phyloP scores from a whole-genome alignment of 2,113 vertebrate genomes.

The Rhagologus leucostigma region DNA sequence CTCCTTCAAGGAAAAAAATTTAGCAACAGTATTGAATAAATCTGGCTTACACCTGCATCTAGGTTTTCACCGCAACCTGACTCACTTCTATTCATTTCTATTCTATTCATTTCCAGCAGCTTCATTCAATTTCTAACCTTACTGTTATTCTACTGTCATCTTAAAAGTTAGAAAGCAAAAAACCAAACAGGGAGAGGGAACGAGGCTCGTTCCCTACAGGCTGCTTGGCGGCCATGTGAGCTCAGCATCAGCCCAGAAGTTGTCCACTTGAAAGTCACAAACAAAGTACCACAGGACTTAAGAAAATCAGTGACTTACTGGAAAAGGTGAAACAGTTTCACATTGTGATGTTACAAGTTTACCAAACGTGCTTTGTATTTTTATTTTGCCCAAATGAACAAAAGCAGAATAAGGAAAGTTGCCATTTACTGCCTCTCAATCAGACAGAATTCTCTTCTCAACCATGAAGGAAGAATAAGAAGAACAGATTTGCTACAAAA shows the following conservation, averaged over 20 bases:
- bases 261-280: neutral
- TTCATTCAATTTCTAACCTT: neutral
- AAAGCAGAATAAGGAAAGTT: neutral
- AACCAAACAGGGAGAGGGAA: neutral
- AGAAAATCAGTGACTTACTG: neutral
- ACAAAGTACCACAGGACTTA: neutral
- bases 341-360: neutral
- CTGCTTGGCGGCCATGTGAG: neutral
- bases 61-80: neutral
- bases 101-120: neutral
- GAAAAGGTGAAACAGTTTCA: neutral
- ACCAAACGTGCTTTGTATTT: neutral
- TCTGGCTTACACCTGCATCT: neutral
- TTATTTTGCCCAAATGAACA: neutral
- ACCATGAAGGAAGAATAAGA: neutral
- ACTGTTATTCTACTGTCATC: neutral
- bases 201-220: neutral
- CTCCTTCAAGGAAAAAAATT: neutral
- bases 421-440: neutral
- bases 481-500: neutral
- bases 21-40: neutral
- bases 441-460: neutral
- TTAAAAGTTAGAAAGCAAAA: neutral
- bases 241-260: fast-evolving
- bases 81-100: neutral